These are phyloP conservation scores for Melipona quadrifasciata DNA, from an alignment of 1,140 invertebrate genomes.

Conservation along the genomic window DNA sequence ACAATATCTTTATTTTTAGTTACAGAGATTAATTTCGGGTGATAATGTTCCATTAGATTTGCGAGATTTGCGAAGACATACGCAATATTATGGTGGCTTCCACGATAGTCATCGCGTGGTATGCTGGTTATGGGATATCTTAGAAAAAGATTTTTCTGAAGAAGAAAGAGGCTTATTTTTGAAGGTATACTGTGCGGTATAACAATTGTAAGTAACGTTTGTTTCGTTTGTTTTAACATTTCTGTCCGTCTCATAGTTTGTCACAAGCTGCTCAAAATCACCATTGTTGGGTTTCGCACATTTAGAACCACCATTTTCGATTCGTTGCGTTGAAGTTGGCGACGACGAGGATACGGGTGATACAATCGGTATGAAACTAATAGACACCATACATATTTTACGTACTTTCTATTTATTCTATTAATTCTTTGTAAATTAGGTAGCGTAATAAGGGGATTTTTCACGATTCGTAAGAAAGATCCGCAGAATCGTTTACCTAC, in stretches of 20 bases:
- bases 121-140: constrained; percentile 99
- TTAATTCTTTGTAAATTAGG: constrained; percentile 80
- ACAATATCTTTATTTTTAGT: constrained; percentile 77
- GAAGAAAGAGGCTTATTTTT: constrained; percentile 96
- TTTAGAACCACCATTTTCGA: constrained; percentile 99
- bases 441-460: constrained; percentile 98
- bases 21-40: constrained; percentile 94
- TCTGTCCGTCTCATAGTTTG: constrained; percentile 89
- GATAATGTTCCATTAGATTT: constrained; percentile 96
- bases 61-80: constrained; percentile 94
- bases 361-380: constrained; percentile 88
- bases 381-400: not conserved
- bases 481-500: constrained; percentile 97
- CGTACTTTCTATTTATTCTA: constrained; percentile 8
- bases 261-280: constrained; percentile 99
- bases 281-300: constrained; percentile 98
- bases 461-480: constrained; percentile 97
- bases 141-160: constrained; percentile 97
- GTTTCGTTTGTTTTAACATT: not conserved
- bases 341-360: constrained; percentile 99
- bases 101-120: constrained; percentile 99
- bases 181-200: constrained; percentile 83
- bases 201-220: not conserved
- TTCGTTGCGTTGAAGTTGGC: constrained; percentile 98
- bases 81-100: constrained; percentile 99